Evolutionary conservation across 37 sponge, comb jelly and placozoan species (phyloP), one percentile per base, ranked within the genome.

Genomic region (Theonella swinhoei): DNA sequence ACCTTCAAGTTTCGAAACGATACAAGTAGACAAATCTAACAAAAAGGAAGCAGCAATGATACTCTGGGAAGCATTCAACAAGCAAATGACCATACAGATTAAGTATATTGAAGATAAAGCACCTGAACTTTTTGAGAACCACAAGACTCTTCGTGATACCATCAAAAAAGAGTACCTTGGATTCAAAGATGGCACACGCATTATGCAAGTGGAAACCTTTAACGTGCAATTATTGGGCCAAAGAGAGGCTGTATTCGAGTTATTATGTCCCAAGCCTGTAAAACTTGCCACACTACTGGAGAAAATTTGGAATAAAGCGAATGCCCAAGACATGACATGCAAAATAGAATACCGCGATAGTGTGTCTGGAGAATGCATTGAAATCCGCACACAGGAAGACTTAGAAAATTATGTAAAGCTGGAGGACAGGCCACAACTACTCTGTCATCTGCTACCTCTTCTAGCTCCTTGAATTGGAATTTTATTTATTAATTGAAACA

Each of bases 31-130:
- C 1, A n/a, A 69, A 22, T 66, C 78, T 23, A 20, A 47, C 38
- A 79, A 72, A 30, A 62, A 38, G 4, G 59, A 74, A 42, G 94
- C 90, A 20, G 70, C 74, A 7, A 23, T 89, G 8, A 54, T 93
- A 0, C 47, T 93, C 38, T 93, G 83, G 83, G 94, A 93, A 36
- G 94, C 90, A 0, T 88, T 70, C 79, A 38, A 47, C 25, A 38
- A 87, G 11, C 70, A 78, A 68, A 75, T 76, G 58, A 75, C 74
- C 25, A 69, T 81, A 39, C 94, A 93, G 80, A 80, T 93, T 14
- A 84, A 73, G 35, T 29, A 72, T 4, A 29, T 89, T 23, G 85
- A 83, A 31, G 59, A 62, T 20, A 64, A 84, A 7, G 32, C 78
- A 0, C 67, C 79, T 9, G 80, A 74, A 23, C 64, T 42, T 28